Evolutionary conservation across 2,113 vertebrate species (phyloP).

Genomic region (Meles meles): DNA sequence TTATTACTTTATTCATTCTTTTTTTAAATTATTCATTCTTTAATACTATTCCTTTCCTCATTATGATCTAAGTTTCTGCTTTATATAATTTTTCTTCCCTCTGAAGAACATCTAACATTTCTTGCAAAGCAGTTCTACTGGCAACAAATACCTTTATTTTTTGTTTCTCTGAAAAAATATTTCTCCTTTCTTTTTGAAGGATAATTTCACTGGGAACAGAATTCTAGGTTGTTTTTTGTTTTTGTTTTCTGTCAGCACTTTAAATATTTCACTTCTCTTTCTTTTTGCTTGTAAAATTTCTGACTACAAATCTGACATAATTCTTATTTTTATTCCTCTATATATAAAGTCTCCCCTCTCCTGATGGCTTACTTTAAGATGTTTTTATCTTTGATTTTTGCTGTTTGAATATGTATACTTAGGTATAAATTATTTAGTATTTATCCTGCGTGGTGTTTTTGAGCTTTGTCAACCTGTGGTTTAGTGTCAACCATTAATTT

Average conservation of each 20-base stretch:
- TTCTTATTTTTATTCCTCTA: background rate
- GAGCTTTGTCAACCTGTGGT: background rate
- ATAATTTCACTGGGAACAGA: background rate
- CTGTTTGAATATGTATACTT: background rate
- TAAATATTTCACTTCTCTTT: background rate
- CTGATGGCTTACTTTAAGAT: background rate
- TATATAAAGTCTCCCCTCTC: background rate
- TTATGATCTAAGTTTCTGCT: background rate
- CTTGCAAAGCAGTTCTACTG: background rate
- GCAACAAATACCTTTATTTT: background rate
- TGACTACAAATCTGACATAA: background rate
- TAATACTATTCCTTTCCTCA: background rate
- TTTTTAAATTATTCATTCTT: background rate
- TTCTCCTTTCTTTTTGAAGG: background rate
- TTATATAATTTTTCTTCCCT: background rate
- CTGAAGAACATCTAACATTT: background rate
- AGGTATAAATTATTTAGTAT: background rate
- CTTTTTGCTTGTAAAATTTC: background rate
- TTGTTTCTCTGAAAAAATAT: background rate
- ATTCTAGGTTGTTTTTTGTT: background rate
- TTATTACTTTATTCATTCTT: background rate
- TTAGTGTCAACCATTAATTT: background rate
- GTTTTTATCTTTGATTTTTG: background rate
- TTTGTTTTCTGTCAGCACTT: background rate
- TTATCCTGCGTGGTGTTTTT: background rate